These are phyloP conservation scores for Cerceris rybyensis DNA, from an alignment of 2,888 invertebrate species.

Conservation along the genomic window DNA sequence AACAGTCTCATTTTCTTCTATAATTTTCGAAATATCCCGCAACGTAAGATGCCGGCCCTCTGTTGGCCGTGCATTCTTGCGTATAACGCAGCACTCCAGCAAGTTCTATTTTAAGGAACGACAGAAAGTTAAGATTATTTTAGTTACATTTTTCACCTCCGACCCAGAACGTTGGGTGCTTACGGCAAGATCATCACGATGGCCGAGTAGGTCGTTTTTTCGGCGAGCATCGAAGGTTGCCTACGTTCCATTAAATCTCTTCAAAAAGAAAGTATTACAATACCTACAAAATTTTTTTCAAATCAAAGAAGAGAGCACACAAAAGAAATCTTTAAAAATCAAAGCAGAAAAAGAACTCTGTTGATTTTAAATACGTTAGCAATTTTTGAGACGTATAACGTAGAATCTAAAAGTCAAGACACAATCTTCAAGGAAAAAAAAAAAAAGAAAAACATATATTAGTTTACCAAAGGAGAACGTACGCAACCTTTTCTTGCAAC, in stretches of 20 bases:
- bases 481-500: conserved; percentile 15
- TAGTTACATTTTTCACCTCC: conserved; percentile 70
- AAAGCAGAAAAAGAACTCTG: too few species aligned
- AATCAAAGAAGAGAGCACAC: neutral
- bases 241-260: conserved; percentile 15
- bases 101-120: conserved; percentile 61
- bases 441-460: neutral
- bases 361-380: neutral
- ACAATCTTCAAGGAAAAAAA: neutral
- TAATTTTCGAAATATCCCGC: conserved; percentile 53
- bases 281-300: neutral
- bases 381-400: neutral
- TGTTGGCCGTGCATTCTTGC: conserved; percentile 57
- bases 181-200: conserved; percentile 63
- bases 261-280: conserved; percentile 1
- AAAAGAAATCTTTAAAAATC: neutral
- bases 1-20: neutral
- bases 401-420: neutral
- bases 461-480: conserved; percentile 1
- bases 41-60: conserved; percentile 44
- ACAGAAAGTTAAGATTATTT: conserved; percentile 68
- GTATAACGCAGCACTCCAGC: conserved; percentile 63
- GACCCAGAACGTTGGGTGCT: conserved; percentile 59
- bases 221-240: conserved; percentile 25
- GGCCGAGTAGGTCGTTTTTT: conserved; percentile 65